Evolutionary conservation across 1,140 invertebrate genomes (phyloP), one percentile per base, ranked within the genome.

Genomic region (Drosophila sechellia): DNA sequence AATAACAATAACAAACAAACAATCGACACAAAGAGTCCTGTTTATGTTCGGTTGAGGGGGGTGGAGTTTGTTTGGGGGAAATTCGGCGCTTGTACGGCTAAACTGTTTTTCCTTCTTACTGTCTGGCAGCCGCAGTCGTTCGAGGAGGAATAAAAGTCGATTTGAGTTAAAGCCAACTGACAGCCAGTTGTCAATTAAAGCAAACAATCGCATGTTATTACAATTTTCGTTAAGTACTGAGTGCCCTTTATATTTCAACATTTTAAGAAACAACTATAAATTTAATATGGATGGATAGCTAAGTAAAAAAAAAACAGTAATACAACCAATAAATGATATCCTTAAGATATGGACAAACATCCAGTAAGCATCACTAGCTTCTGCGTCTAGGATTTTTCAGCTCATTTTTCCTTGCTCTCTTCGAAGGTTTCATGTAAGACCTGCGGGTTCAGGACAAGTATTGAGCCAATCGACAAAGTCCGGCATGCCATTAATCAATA

Each of bases 1-100:
- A 77, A 48, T 48, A 48, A 48, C 22, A 48, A 73, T 68, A 77
- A 87, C 73, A 83, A 78, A 71, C 49, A 74, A 71, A 70, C 60
- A 78, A 64, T 43, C 49, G 57, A 20, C 46, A 55, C 73, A 68
- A 76, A 75, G 63, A 50, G 68, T n/a, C 52, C 11, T 69, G 35
- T 45, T 65, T 43, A 45, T 35, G 34, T 34, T 31, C 31, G 27
- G 0, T 22, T 2, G 20, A 20, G n/a, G 46, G 48, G 48, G 66
- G 10, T 42, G 37, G 58, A 35, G 52, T 37, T 39, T 42, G 61
- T 46, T 52, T 75, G 40, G 34, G 25, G 37, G 27, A 45, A 35
- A 45, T 11, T 20, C 35, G 2, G 17, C 34, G n/a, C 20, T 27
- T 37, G 17, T 57, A 40, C 49, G 27, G 13, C 43, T 39, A 69